These are phyloP conservation scores for Enteromius viviparus DNA, from an alignment of 2,797 vertebrate species.

Conservation along the genomic window DNA sequence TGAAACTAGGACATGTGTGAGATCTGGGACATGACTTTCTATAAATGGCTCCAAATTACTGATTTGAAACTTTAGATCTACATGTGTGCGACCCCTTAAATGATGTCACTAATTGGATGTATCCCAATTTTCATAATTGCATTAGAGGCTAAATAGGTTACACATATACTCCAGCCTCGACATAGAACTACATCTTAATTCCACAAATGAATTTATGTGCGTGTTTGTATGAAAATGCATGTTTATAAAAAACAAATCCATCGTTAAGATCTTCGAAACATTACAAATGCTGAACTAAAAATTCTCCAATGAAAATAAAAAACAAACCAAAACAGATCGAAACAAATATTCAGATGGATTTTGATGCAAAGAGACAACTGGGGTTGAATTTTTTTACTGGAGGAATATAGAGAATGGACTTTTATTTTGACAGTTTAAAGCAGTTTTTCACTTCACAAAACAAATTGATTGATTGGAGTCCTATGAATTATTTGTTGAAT, in stretches of 20 bases:
- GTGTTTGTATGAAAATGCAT: not conserved
- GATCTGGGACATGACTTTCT: constrained; percentile 38
- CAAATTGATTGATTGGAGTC: too few species aligned
- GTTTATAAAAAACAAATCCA: not conserved
- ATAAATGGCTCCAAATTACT: constrained; percentile 16
- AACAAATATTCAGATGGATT: too few species aligned
- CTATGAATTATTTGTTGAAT: not conserved
- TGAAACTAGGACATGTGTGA: constrained; percentile 6
- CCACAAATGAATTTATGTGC: not conserved
- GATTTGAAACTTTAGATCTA: constrained; percentile 9
- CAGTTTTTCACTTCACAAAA: too few species aligned
- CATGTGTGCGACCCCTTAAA: not conserved
- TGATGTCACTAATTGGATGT: not conserved
- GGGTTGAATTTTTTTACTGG: too few species aligned
- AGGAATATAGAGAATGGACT: too few species aligned
- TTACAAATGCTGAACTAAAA: too few species aligned
- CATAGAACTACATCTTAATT: not conserved
- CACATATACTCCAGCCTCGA: not conserved
- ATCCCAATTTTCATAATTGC: not conserved
- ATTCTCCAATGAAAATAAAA: too few species aligned
- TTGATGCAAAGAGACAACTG: too few species aligned
- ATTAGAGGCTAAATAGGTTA: not conserved
- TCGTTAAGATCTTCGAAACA: too few species aligned
- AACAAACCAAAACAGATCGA: too few species aligned
- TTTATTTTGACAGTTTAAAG: too few species aligned